A percentile compares a stretch with the other conserved stretches of the same genome.
These are phyloP conservation scores for Miniopterus natalensis DNA, from an alignment of 2,113 vertebrate species.

Conservation along the genomic window DNA sequence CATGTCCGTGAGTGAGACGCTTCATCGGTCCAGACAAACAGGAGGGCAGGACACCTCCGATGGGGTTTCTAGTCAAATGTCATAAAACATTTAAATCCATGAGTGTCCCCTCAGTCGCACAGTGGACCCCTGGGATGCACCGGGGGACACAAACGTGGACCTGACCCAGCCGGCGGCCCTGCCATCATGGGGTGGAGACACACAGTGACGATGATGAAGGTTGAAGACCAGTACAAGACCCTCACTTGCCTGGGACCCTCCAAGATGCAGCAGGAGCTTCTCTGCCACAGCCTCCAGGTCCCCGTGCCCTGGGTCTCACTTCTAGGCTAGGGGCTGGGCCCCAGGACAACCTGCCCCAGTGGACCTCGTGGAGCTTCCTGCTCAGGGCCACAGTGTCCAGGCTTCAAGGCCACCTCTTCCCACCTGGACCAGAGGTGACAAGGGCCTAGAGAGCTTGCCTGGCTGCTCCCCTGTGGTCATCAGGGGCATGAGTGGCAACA, in stretches of 20 bases:
- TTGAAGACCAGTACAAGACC: too few species aligned
- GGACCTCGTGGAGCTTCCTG: not conserved
- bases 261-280: too few species aligned
- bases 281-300: too few species aligned
- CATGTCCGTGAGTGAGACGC: not conserved
- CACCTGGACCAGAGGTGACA: not conserved
- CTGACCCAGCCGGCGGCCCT: fast-evolving
- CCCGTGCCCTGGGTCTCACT: not conserved
- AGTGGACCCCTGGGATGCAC: fast-evolving
- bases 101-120: fast-evolving
- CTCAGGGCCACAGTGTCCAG: not conserved
- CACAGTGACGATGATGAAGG: fast-evolving
- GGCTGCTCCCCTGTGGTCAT: too few species aligned
- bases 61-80: not conserved
- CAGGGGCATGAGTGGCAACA: fast-evolving
- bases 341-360: not conserved
- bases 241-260: too few species aligned
- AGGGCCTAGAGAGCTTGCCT: not conserved
- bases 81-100: not conserved
- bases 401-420: not conserved
- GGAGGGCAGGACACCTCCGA: fast-evolving
- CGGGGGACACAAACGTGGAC: fast-evolving
- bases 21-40: not conserved
- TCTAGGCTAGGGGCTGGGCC: not conserved
- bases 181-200: not conserved